Evolutionary conservation across 2,888 invertebrate species (phyloP), one percentile per base, ranked within the genome.

Genomic region (Nineta flava): DNA sequence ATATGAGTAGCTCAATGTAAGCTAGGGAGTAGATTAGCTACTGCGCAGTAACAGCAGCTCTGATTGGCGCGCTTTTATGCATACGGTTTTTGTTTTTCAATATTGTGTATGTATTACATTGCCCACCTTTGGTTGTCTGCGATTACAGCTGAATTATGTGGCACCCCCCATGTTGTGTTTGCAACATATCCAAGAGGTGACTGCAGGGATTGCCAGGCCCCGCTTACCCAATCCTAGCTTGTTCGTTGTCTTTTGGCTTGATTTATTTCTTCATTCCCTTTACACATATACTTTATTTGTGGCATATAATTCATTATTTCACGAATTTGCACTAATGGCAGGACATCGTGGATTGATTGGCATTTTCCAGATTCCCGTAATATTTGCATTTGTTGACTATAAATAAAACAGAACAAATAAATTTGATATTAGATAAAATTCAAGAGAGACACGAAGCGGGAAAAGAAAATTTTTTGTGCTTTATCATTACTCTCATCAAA

Each of bases 291-390:
- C 63, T 85, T 85, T 68, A 90, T 71, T 68, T 90, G 90, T 31
- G 85, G 83, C 87, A 87, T 87, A 67, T 77, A 87, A 62, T 81
- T 80, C 70, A 87, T 81, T 54, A 88, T 82, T 70, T 84, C 86
- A 54, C 83, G 79, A 57, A 88, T 84, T 70, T 84, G 84, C 50
- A 90, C 85, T 57, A 90, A 69, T 40, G 87, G 86, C 64, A 85
- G 70, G 47, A 78, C 79, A 61, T 87, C 87, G 62, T 74, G 78
- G 19, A 78, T 70, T 52, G 79, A 80, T 57, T 75, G 73, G 65
- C 81, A 81, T 62, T 85, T 86, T 60, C 85, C 84, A 38, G 80
- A 80, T 62, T 82, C 83, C 61, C 81, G 76, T 35, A 88, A 72
- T 50, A 85, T 78, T 65, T 81, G 79, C 64, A 85, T 76, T 65